Evolutionary conservation across 2,888 invertebrate genomes (phyloP).

Genomic region (Brachypalpus laphriformis): DNA sequence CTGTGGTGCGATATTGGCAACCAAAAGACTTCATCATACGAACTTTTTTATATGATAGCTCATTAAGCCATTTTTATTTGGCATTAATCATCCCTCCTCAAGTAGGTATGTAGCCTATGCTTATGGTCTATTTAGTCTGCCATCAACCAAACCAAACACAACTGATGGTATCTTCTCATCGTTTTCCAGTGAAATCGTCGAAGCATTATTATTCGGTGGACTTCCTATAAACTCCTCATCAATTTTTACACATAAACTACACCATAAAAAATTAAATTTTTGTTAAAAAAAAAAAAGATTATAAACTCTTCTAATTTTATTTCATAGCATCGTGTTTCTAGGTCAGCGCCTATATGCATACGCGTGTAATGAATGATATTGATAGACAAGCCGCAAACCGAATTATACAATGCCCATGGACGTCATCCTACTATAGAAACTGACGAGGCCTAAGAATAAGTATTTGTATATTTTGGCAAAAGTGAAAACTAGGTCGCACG

Average conservation of each 20-base stretch:
- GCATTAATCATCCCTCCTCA: neutral
- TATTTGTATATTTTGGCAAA: neutral
- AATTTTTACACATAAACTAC: slow-evolving; percentile 1
- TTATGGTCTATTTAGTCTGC: slow-evolving; percentile 6
- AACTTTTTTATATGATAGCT: slow-evolving; percentile 11
- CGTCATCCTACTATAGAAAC: neutral
- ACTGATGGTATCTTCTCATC: neutral
- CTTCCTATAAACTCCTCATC: neutral
- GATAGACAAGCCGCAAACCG: slow-evolving; percentile 23
- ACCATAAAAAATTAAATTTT: slow-evolving; percentile 13
- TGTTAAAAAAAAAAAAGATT: slow-evolving; percentile 12
- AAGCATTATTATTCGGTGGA: neutral
- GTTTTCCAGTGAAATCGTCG: slow-evolving; percentile 3
- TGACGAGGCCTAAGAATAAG: neutral
- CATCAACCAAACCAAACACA: neutral
- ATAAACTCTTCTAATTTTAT: slow-evolving; percentile 53
- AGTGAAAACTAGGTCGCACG: slow-evolving; percentile 12
- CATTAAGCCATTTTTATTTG: slow-evolving; percentile 25
- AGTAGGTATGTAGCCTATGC: neutral
- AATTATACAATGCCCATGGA: slow-evolving; percentile 20
- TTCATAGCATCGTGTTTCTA: slow-evolving; percentile 60
- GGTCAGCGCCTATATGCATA: slow-evolving; percentile 50
- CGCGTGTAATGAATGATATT: slow-evolving; percentile 31
- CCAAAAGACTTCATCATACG: neutral
- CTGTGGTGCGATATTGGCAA: neutral